Conservation (phyloP, 2,888 invertebrate genomes). For the Acronicta leporina region DNA sequence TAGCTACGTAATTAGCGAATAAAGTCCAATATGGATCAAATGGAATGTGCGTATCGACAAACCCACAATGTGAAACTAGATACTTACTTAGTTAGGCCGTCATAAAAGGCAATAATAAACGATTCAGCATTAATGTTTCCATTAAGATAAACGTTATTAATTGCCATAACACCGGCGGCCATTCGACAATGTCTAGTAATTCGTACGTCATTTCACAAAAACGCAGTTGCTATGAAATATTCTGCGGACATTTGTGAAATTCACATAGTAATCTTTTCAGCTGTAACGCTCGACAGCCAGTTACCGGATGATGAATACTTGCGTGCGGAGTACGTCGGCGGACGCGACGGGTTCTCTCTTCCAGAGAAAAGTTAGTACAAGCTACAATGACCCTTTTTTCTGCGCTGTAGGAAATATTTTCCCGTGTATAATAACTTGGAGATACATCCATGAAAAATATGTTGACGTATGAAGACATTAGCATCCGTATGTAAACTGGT, state of each 20-base stretch:
- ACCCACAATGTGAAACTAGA: too few relatives aligned
- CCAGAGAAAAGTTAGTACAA: constrained; percentile 12
- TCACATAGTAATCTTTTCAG: constrained; percentile 63
- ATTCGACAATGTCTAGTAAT: constrained; percentile 58
- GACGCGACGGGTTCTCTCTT: constrained; percentile 37
- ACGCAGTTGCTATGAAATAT: constrained; percentile 52
- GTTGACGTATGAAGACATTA: constrained; percentile 46
- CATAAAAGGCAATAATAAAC: constrained; percentile 24
- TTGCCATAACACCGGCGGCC: constrained; percentile 32
- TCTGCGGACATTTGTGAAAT: constrained; percentile 53
- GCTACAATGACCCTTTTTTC: constrained; percentile 17
- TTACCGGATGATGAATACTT: constrained; percentile 61
- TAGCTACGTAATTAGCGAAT: background rate
- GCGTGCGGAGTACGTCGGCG: constrained; percentile 37
- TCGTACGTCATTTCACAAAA: constrained; percentile 54
- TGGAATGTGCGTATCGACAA: background rate
- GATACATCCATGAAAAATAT: constrained; percentile 27
- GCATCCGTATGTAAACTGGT: constrained; percentile 32
- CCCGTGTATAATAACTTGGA: background rate
- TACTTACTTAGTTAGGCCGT: constrained; percentile 4
- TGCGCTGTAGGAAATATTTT: constrained; percentile 7
- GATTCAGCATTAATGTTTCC: constrained; percentile 32
- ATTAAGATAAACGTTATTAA: constrained; percentile 48
- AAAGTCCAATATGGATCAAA: background rate
- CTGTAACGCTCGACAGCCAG: constrained; percentile 56